Percentiles rank a stretch among this genome's conserved stretches.
Evolutionary conservation across 2,888 invertebrate species (phyloP).

Genomic region (Tryphoninae sp.): DNA sequence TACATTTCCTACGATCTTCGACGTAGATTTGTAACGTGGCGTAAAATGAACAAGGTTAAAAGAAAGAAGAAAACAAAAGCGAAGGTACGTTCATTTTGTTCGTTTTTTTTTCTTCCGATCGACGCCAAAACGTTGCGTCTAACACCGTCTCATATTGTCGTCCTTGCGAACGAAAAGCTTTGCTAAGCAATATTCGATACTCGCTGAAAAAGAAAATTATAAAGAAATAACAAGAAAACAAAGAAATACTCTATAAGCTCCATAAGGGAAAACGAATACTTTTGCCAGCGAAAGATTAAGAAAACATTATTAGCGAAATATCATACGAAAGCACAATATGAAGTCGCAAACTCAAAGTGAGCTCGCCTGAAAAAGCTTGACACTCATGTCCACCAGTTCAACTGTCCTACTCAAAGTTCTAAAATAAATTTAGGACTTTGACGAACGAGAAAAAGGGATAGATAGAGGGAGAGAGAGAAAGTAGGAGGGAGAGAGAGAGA

Average conservation of each 20-base stretch:
- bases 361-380: conserved; percentile 51
- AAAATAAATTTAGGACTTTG: conserved; percentile 57
- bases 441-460: conserved; percentile 44
- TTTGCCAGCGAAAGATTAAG: conserved; percentile 18
- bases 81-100: conserved; percentile 27
- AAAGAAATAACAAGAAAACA: conserved; percentile 5
- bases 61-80: not conserved
- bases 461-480: conserved; percentile 40
- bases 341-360: conserved; percentile 52
- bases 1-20: not conserved
- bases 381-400: conserved; percentile 44
- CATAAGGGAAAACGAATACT: conserved; percentile 22
- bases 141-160: conserved; percentile 34
- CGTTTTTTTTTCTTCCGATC: conserved; percentile 32
- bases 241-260: conserved; percentile 31
- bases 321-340: conserved; percentile 50
- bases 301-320: conserved; percentile 23
- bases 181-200: conserved; percentile 39
- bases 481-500: not conserved
- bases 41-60: not conserved
- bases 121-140: conserved; percentile 23
- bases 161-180: conserved; percentile 42
- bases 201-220: conserved; percentile 23
- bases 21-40: not conserved
- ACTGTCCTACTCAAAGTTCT: conserved; percentile 66